A percentile compares a stretch with the other conserved stretches of the same genome.
phyloP scores from a whole-genome alignment of 2,888 invertebrate genomes.

The Mesorhabditis belari region DNA sequence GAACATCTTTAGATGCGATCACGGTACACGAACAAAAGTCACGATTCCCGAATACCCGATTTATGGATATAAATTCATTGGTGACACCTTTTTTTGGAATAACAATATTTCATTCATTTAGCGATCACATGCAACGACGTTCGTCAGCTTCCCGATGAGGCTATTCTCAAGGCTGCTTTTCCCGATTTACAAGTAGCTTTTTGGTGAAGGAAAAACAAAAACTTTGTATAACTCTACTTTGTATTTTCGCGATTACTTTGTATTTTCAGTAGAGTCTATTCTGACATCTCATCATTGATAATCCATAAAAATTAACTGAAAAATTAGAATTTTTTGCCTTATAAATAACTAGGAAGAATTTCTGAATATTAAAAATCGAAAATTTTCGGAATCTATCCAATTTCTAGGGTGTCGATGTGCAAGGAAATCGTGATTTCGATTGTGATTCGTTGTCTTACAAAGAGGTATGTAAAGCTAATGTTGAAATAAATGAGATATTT shows the following conservation, averaged over 20 bases:
- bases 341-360: no score
- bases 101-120: conserved; percentile 3
- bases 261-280: no score
- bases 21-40: neutral
- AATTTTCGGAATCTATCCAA: no score
- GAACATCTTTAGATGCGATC: neutral
- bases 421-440: conserved; percentile 23
- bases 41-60: neutral
- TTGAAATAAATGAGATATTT: no score
- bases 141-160: conserved; percentile 13
- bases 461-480: no score
- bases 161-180: conserved; percentile 26
- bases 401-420: conserved; percentile 27
- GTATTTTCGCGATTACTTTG: no score
- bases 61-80: neutral
- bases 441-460: conserved; percentile 3
- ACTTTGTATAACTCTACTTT: no score
- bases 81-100: neutral
- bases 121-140: conserved; percentile 32
- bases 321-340: no score
- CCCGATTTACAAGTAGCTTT: conserved; percentile 19
- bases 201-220: no score
- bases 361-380: no score
- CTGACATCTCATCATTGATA: no score
- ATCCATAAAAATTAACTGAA: no score